A percentile compares a stretch with the other conserved stretches of the same genome.
phyloP scores from a whole-genome alignment of 2,797 vertebrate species.

The Macrochelys suwanniensis region DNA sequence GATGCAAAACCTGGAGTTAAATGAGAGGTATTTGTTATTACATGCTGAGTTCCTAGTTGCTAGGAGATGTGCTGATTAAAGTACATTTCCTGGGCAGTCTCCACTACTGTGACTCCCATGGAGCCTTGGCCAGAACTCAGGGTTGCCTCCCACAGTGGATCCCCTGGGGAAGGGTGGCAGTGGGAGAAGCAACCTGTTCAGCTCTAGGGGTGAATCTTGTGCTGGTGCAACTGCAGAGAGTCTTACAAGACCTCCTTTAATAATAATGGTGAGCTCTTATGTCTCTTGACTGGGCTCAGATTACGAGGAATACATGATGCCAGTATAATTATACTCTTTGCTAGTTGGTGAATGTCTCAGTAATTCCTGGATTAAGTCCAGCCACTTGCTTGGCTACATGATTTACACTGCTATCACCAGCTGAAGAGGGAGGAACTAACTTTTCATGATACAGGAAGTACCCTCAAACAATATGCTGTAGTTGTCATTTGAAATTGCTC shows the following conservation, averaged over 20 bases:
- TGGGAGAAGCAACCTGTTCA: not conserved
- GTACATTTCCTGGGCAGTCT: not conserved
- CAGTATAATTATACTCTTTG: not conserved
- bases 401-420: not conserved
- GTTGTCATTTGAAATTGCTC: not conserved
- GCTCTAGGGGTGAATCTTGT: not conserved
- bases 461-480: not conserved
- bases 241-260: not conserved
- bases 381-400: not conserved
- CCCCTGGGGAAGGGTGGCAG: not conserved
- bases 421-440: not conserved
- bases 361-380: not conserved
- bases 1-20: not conserved
- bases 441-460: not conserved
- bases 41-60: not conserved
- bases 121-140: not conserved
- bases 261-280: not conserved
- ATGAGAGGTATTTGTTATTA: not conserved
- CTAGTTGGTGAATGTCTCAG: not conserved
- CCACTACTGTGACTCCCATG: not conserved
- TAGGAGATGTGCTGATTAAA: not conserved
- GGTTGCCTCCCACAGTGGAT: not conserved
- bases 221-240: not conserved
- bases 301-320: not conserved
- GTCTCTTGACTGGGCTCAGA: not conserved